Percentiles rank a stretch among this genome's conserved stretches.
These are phyloP conservation scores for Lepus americanus DNA, from an alignment of 2,113 vertebrate species.

Conservation along the genomic window DNA sequence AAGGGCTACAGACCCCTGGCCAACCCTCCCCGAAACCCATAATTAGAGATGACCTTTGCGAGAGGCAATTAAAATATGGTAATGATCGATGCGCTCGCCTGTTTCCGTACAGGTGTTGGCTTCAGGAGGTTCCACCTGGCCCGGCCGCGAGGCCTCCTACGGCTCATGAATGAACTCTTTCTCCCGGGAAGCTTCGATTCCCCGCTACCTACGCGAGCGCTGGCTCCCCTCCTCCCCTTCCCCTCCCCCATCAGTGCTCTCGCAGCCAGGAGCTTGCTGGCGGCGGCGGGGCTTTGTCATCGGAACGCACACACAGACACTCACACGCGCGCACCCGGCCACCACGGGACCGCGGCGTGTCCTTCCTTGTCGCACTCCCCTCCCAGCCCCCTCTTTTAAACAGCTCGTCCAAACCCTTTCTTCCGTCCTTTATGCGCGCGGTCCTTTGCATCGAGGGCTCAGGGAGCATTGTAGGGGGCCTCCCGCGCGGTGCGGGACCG, in stretches of 20 bases:
- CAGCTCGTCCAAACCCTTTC: conserved; percentile 61
- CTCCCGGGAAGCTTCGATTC: conserved; percentile 73
- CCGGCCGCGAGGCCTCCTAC: conserved; percentile 69
- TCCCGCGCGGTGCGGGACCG: conserved; percentile 27
- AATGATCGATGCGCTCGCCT: conserved; percentile 82
- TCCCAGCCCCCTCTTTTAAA: conserved; percentile 78
- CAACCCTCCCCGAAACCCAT: conserved; percentile 73
- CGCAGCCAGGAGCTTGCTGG: conserved; percentile 84
- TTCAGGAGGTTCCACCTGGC: conserved; percentile 84
- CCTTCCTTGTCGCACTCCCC: conserved; percentile 54
- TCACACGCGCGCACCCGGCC: conserved; percentile 76
- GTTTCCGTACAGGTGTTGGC: conserved; percentile 87
- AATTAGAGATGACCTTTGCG: conserved; percentile 89
- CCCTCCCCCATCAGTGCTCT: conserved; percentile 76
- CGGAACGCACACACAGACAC: conserved; percentile 81
- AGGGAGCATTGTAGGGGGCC: conserved; percentile 2
- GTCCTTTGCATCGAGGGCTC: conserved; percentile 61
- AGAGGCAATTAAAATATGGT: conserved; percentile 87
- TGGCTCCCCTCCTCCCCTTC: conserved; percentile 58
- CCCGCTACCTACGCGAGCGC: conserved; percentile 51
- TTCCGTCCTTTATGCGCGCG: conserved; percentile 26
- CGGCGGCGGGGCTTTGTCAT: conserved; percentile 87
- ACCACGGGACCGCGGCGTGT: conserved; percentile 72
- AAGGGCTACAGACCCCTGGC: conserved; percentile 67
- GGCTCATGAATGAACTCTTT: conserved; percentile 76